A percentile compares a stretch with the other conserved stretches of the same genome.
Conservation (phyloP, 2,797 vertebrate genomes). For the Spondyliosoma cantharus region DNA sequence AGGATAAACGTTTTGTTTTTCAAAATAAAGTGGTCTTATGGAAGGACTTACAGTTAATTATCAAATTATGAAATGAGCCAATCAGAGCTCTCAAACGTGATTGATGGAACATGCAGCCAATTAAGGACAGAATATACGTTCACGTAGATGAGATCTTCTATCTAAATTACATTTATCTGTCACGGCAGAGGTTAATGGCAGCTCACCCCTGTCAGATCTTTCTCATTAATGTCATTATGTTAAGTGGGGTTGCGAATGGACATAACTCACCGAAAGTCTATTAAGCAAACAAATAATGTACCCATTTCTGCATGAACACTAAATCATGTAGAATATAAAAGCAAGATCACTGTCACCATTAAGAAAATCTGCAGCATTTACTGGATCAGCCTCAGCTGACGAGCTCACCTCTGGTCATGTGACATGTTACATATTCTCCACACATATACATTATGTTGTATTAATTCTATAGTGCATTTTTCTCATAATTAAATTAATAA, state of each 20-base stretch:
- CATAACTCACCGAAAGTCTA: conserved; percentile 51
- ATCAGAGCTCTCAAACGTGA: conserved; percentile 56
- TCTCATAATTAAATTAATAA: background rate
- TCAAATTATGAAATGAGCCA: conserved; percentile 41
- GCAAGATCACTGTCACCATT: conserved; percentile 39
- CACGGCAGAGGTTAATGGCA: conserved; percentile 59
- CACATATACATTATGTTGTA: conserved; percentile 11
- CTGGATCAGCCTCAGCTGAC: conserved; percentile 33
- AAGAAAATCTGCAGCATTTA: conserved; percentile 39
- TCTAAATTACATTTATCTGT: conserved; percentile 63
- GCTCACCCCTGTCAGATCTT: conserved; percentile 53
- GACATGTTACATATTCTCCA: conserved; percentile 33
- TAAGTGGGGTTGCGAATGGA: conserved; percentile 55
- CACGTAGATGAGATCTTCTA: conserved; percentile 49
- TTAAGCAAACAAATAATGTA: conserved; percentile 64
- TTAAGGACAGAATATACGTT: conserved; percentile 48
- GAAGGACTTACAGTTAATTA: conserved; percentile 35
- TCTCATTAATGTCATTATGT: conserved; percentile 56
- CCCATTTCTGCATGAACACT: conserved; percentile 36
- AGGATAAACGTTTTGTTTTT: conserved; percentile 17
- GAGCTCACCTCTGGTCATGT: conserved; percentile 36
- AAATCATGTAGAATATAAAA: conserved; percentile 51
- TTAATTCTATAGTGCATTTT: conserved; percentile 61
- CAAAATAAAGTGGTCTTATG: conserved; percentile 34
- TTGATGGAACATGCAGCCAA: conserved; percentile 53